Conservation (phyloP, 2,113 vertebrate species). For the Zosterops lateralis region DNA sequence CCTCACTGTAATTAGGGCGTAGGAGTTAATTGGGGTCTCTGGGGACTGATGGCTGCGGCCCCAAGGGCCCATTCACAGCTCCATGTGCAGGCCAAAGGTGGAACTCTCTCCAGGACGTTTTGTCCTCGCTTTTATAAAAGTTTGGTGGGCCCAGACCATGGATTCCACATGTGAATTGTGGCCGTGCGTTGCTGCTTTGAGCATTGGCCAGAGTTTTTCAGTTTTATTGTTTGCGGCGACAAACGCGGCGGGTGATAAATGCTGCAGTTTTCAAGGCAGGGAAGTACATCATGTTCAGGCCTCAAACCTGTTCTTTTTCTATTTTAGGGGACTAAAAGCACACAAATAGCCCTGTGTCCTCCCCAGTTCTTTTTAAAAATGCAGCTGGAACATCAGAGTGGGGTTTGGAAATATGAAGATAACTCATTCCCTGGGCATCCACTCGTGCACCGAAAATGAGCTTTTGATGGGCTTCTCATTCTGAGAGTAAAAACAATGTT, state of each 20-base stretch:
- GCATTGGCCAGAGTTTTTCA: not conserved
- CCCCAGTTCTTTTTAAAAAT: not conserved
- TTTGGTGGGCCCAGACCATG: not conserved
- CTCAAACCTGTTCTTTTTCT: not conserved
- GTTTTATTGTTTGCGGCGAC: not conserved
- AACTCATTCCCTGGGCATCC: not conserved
- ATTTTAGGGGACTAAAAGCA: conserved; percentile 14
- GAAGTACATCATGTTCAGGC: not conserved
- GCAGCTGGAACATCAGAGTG: not conserved
- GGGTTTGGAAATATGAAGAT: not conserved
- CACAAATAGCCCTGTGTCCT: not conserved
- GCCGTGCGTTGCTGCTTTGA: not conserved
- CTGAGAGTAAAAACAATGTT: not conserved
- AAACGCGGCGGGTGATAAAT: not conserved
- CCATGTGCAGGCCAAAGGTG: rapidly evolving
- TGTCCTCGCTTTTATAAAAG: not conserved
- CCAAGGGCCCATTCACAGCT: rapidly evolving
- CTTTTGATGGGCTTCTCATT: not conserved
- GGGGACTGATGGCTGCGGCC: rapidly evolving
- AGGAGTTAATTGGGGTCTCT: not conserved
- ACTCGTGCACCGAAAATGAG: not conserved
- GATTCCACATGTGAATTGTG: not conserved
- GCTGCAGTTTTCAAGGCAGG: not conserved
- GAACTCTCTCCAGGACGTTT: not conserved
- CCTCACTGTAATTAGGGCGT: rapidly evolving